These are phyloP conservation scores for Apis cerana DNA, from an alignment of 1,140 invertebrate species.

Conservation along the genomic window DNA sequence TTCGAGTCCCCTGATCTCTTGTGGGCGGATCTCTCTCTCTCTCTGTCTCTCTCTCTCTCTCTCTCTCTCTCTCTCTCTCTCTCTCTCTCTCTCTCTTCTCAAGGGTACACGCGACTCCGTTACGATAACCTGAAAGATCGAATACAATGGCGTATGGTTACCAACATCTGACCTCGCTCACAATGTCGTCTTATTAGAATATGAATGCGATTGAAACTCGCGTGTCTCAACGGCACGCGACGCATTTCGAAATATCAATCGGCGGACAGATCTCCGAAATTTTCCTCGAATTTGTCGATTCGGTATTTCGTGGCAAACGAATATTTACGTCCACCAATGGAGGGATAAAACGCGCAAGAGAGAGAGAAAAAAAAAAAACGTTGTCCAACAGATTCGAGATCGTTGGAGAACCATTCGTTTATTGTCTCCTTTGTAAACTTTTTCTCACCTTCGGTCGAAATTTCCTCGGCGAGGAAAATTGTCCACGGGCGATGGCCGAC, in stretches of 20 bases:
- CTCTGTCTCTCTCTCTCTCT: neutral
- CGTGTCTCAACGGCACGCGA: conserved; percentile 70
- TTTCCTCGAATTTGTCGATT: neutral
- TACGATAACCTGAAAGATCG: conserved; percentile 62
- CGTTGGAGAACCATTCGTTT: neutral
- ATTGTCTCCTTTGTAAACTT: conserved; percentile 5
- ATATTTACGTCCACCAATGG: neutral
- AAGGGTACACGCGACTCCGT: conserved; percentile 66
- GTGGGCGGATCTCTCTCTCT: conserved; percentile 69
- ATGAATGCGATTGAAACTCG: conserved; percentile 72
- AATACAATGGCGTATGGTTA: conserved; percentile 74
- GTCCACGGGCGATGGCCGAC: conserved; percentile 25
- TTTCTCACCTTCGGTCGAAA: neutral
- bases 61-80: neutral
- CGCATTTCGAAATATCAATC: conserved; percentile 40
- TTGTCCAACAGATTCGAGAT: too few species aligned
- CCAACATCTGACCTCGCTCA: conserved; percentile 77
- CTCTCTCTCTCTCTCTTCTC: conserved; percentile 46
- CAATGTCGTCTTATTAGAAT: conserved; percentile 77
- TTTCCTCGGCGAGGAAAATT: conserved; percentile 25
- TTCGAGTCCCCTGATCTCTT: conserved; percentile 51
- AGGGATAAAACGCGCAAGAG: too few species aligned
- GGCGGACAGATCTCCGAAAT: neutral
- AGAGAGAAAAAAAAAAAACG: too few species aligned
- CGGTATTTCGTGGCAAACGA: neutral